These are phyloP conservation scores for Lophotriccus pileatus DNA, from an alignment of 2,797 vertebrate genomes.

Conservation along the genomic window DNA sequence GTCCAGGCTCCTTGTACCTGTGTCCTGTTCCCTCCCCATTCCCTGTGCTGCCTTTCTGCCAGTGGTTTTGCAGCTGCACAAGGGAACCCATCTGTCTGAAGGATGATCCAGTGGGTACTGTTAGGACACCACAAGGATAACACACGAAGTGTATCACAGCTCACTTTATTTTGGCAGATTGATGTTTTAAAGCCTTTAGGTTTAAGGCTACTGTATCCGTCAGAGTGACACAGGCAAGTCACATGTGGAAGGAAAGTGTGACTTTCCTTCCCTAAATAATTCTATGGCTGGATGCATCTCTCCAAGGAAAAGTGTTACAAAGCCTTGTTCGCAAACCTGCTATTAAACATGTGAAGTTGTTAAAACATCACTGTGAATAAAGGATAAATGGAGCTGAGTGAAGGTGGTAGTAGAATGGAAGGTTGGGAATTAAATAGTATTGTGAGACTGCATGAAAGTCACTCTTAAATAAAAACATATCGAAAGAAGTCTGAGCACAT, in stretches of 20 bases:
- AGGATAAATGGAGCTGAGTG: neutral
- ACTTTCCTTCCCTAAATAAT: conserved; percentile 15
- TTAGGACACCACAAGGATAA: neutral
- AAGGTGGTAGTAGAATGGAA: neutral
- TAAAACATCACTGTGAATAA: neutral
- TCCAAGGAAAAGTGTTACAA: neutral
- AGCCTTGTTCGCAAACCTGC: neutral
- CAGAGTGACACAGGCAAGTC: neutral
- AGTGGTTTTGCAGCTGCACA: neutral
- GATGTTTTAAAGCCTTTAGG: neutral
- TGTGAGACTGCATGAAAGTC: neutral
- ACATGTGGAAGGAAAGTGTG: neutral
- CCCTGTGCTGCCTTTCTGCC: neutral
- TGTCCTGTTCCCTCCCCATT: neutral
- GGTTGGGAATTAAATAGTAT: neutral
- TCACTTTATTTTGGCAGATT: neutral
- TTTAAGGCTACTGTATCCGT: neutral
- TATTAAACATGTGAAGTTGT: neutral
- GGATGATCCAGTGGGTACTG: neutral
- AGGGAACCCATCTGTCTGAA: neutral
- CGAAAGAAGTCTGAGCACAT: neutral
- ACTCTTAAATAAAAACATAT: neutral
- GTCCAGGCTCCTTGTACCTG: neutral
- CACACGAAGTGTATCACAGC: neutral
- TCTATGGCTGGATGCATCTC: neutral